phyloP scores from a whole-genome alignment of 1,140 invertebrate species.

The Leptinotarsa undecemlineata region DNA sequence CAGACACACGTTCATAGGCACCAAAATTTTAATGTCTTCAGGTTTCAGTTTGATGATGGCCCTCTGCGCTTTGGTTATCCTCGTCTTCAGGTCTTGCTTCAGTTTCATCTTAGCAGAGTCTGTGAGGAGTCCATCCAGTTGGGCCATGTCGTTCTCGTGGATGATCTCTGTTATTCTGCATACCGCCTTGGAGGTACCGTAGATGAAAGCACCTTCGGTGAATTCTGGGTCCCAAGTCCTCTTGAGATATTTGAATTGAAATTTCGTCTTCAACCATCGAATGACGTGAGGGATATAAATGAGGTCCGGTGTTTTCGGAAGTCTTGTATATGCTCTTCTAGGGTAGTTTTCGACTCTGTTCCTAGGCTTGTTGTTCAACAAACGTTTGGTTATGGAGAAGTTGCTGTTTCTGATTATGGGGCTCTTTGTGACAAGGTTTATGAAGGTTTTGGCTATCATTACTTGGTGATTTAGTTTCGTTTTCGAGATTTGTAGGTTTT shows the following conservation, averaged over 20 bases:
- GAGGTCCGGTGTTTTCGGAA: slow-evolving; percentile 50
- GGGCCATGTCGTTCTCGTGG: slow-evolving; percentile 39
- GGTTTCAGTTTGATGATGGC: slow-evolving; percentile 47
- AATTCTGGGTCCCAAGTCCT: slow-evolving; percentile 52
- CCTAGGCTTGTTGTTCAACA: neutral
- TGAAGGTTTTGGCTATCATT: slow-evolving; percentile 5
- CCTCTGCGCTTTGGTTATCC: slow-evolving; percentile 43
- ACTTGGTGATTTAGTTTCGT: slow-evolving; percentile 14
- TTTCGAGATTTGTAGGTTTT: too few species aligned
- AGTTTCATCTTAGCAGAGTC: slow-evolving; percentile 40
- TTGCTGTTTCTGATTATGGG: neutral
- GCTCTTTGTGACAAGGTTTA: neutral
- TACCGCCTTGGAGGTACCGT: slow-evolving; percentile 48
- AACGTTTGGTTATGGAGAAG: neutral
- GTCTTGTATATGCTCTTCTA: slow-evolving; percentile 22
- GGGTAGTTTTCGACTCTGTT: neutral
- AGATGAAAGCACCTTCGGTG: slow-evolving; percentile 53
- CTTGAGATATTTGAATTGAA: slow-evolving; percentile 50
- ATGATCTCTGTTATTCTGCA: slow-evolving; percentile 53
- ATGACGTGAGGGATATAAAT: slow-evolving; percentile 51
- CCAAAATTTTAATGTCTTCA: slow-evolving; percentile 53
- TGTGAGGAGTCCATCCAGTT: slow-evolving; percentile 47
- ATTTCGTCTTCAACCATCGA: slow-evolving; percentile 51
- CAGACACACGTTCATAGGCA: slow-evolving; percentile 47
- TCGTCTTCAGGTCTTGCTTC: slow-evolving; percentile 39